phyloP scores from a whole-genome alignment of 2,113 vertebrate species.

The Mormoops blainvillei region DNA sequence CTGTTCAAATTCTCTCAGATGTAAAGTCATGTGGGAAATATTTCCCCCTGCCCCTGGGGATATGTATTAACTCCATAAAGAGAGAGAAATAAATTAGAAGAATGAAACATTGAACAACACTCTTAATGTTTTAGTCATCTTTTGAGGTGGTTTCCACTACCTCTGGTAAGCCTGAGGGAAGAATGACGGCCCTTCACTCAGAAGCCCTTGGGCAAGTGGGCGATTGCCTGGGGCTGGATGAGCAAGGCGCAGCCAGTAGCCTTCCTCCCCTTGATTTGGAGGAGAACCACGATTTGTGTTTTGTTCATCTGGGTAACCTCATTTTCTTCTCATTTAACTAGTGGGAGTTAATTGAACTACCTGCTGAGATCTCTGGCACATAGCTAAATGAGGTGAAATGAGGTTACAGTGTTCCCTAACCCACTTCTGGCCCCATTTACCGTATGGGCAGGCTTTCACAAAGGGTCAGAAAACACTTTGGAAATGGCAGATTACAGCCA shows the following conservation, averaged over 20 bases:
- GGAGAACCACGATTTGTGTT: slow-evolving; percentile 16
- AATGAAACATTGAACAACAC: neutral
- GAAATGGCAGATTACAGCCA: neutral
- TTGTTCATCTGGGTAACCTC: slow-evolving; percentile 75
- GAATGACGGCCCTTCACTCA: neutral
- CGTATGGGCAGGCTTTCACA: slow-evolving; percentile 27
- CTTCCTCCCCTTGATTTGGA: neutral
- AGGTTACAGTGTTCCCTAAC: slow-evolving; percentile 72
- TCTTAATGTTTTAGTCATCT: neutral
- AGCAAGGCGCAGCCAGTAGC: neutral
- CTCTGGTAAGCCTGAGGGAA: neutral
- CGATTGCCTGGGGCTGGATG: neutral
- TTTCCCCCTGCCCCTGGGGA: neutral
- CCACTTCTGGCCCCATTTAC: slow-evolving; percentile 72
- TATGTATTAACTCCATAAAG: neutral
- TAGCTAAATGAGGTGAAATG: slow-evolving; percentile 74
- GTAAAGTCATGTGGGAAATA: neutral
- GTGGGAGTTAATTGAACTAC: slow-evolving; percentile 74
- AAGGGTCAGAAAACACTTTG: slow-evolving; percentile 35
- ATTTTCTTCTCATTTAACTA: slow-evolving; percentile 74
- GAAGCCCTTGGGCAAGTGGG: neutral
- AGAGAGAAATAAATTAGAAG: neutral
- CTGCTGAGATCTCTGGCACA: slow-evolving; percentile 74
- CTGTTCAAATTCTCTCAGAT: slow-evolving; percentile 44
- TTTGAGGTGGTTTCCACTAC: neutral